Evolutionary conservation across 2,888 invertebrate genomes (phyloP).

Genomic region (Aquatica leii): DNA sequence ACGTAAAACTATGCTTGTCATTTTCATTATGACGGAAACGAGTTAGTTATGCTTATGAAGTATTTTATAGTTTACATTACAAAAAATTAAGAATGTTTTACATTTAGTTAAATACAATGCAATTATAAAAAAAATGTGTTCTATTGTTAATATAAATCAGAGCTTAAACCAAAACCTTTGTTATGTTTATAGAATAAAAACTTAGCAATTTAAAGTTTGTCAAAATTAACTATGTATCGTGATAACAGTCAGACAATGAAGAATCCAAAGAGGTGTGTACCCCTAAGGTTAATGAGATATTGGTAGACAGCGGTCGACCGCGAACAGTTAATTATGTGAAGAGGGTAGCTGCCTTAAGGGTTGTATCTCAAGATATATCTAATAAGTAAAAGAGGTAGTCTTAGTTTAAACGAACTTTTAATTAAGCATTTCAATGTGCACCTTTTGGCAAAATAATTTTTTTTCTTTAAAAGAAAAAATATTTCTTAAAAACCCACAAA

Average conservation of each 20-base stretch:
- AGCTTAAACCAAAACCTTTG: too few relatives aligned
- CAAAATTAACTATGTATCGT: constrained; percentile 33
- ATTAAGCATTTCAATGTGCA: constrained; percentile 31
- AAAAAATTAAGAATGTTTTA: too few relatives aligned
- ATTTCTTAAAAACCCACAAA: constrained; percentile 7
- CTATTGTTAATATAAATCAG: too few relatives aligned
- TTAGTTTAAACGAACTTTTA: constrained; percentile 33
- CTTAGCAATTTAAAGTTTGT: constrained; percentile 29
- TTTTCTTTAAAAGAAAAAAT: constrained; percentile 10
- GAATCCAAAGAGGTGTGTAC: constrained; percentile 49
- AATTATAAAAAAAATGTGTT: too few relatives aligned
- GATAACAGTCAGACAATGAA: constrained; percentile 47
- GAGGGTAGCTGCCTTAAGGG: constrained; percentile 49
- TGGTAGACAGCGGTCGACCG: constrained; percentile 51
- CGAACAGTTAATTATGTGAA: constrained; percentile 56
- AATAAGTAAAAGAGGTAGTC: constrained; percentile 28
- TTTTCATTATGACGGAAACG: too few relatives aligned
- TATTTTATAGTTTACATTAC: too few relatives aligned
- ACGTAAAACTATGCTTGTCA: too few relatives aligned
- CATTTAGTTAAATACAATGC: too few relatives aligned
- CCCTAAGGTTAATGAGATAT: constrained; percentile 57
- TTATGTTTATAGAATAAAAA: too few relatives aligned
- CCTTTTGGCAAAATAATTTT: constrained; percentile 7
- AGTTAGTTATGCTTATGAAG: too few relatives aligned
- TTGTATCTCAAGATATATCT: constrained; percentile 31